Conservation (phyloP, 2,113 vertebrate species). For the Bambusicola thoracicus region DNA sequence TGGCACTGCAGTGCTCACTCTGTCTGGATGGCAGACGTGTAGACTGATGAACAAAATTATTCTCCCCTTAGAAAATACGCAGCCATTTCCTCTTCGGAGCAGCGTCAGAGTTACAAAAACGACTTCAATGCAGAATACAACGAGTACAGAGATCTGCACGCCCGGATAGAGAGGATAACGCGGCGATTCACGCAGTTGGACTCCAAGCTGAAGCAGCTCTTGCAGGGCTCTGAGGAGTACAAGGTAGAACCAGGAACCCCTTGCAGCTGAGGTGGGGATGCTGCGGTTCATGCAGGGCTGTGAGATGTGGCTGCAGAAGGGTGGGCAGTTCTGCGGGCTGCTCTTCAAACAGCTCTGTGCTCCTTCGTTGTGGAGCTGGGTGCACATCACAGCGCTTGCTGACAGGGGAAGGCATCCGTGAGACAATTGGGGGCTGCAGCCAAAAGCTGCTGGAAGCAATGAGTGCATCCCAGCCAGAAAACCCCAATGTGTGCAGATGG, state of each 20-base stretch:
- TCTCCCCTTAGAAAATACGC: slow-evolving; percentile 86
- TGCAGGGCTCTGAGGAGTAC: slow-evolving; percentile 92
- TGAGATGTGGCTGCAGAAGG: too few species aligned
- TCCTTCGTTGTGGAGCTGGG: background rate
- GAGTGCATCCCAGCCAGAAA: slow-evolving; percentile 32
- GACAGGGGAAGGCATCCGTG: slow-evolving; percentile 39
- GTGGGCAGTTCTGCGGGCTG: background rate
- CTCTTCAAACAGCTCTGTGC: background rate
- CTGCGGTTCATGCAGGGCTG: fast-evolving
- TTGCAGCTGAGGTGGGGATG: fast-evolving
- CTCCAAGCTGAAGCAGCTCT: slow-evolving; percentile 90
- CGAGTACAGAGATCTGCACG: slow-evolving; percentile 92
- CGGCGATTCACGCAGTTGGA: slow-evolving; percentile 93
- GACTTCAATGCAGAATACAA: slow-evolving; percentile 96
- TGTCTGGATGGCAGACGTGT: background rate
- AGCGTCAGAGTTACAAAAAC: slow-evolving; percentile 95
- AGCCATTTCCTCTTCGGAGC: slow-evolving; percentile 89
- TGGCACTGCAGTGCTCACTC: too few species aligned
- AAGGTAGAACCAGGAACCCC: slow-evolving; percentile 77
- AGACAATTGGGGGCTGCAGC: slow-evolving; percentile 28
- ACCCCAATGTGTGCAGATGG: slow-evolving; percentile 34
- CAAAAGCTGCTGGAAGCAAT: slow-evolving; percentile 55
- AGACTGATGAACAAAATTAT: background rate
- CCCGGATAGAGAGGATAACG: slow-evolving; percentile 93
- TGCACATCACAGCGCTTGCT: slow-evolving; percentile 25